A percentile compares a stretch with the other conserved stretches of the same genome.
These are phyloP conservation scores for Volucella inanis DNA, from an alignment of 2,888 invertebrate genomes.

Conservation along the genomic window DNA sequence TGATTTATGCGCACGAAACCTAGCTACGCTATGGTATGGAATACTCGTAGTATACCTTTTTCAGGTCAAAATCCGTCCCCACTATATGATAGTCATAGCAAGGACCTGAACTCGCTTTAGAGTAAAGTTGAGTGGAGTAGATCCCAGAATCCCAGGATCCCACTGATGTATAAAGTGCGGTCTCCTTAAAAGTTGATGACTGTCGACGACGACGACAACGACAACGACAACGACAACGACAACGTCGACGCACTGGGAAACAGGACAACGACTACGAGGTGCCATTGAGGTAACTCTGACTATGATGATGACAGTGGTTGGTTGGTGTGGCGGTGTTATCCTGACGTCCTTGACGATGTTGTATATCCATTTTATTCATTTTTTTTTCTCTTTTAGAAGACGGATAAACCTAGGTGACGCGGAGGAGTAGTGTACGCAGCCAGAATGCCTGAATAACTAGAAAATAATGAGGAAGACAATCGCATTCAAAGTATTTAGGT, in stretches of 20 bases:
- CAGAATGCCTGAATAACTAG: slow-evolving; percentile 72
- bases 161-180: slow-evolving; percentile 63
- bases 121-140: slow-evolving; percentile 1
- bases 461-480: slow-evolving; percentile 75
- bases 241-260: not conserved
- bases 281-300: slow-evolving; percentile 56
- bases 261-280: slow-evolving; percentile 48
- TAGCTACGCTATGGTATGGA: not conserved
- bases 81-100: slow-evolving; percentile 48
- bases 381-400: slow-evolving; percentile 15
- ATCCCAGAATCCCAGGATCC: slow-evolving; percentile 45
- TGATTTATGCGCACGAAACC: slow-evolving; percentile 69
- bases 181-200: slow-evolving; percentile 71
- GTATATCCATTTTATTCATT: slow-evolving; percentile 37
- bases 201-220: slow-evolving; percentile 45
- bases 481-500: slow-evolving; percentile 73
- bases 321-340: slow-evolving; percentile 46
- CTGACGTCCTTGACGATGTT: slow-evolving; percentile 70
- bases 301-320: slow-evolving; percentile 44
- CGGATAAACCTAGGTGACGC: slow-evolving; percentile 19
- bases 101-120: slow-evolving; percentile 11
- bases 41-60: slow-evolving; percentile 41
- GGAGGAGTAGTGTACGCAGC: slow-evolving; percentile 49
- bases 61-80: slow-evolving; percentile 69
- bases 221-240: slow-evolving; percentile 2